phyloP scores from a whole-genome alignment of 2,113 vertebrate genomes.

The Cinclus mexicanus region DNA sequence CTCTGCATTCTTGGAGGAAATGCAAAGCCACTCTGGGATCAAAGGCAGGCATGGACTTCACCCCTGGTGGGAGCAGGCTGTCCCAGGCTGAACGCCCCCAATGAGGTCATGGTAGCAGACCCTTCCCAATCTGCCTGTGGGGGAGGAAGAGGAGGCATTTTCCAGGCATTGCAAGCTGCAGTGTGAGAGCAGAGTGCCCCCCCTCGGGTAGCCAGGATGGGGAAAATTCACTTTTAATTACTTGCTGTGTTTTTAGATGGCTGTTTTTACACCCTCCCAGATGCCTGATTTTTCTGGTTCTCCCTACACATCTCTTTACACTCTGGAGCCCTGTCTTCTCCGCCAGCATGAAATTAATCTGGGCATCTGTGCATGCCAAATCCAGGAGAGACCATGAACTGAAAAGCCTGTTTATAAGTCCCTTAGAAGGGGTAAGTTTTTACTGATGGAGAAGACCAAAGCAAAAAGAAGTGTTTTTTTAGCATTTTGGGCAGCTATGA shows the following conservation, averaged over 20 bases:
- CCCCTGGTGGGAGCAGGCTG: background rate
- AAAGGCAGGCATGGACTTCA: background rate
- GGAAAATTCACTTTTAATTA: background rate
- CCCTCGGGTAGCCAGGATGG: background rate
- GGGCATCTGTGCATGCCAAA: fast-evolving
- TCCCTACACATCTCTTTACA: background rate
- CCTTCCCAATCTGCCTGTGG: too few species aligned
- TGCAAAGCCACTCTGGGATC: background rate
- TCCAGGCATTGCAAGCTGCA: background rate
- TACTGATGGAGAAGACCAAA: background rate
- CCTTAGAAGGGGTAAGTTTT: background rate
- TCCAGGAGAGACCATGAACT: background rate
- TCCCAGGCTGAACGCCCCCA: fast-evolving
- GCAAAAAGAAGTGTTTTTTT: background rate
- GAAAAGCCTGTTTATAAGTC: background rate
- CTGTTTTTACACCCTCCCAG: background rate
- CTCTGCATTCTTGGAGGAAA: background rate
- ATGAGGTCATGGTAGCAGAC: background rate
- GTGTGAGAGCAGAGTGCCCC: background rate
- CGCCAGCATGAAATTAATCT: background rate
- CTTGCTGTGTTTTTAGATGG: background rate
- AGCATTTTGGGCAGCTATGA: background rate
- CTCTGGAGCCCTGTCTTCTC: background rate
- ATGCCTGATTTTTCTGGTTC: background rate
- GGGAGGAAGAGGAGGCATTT: background rate